Percentiles rank a stretch among this genome's conserved stretches.
Conservation (phyloP, 2,888 invertebrate species). For the Phanerotoma sp. region DNA sequence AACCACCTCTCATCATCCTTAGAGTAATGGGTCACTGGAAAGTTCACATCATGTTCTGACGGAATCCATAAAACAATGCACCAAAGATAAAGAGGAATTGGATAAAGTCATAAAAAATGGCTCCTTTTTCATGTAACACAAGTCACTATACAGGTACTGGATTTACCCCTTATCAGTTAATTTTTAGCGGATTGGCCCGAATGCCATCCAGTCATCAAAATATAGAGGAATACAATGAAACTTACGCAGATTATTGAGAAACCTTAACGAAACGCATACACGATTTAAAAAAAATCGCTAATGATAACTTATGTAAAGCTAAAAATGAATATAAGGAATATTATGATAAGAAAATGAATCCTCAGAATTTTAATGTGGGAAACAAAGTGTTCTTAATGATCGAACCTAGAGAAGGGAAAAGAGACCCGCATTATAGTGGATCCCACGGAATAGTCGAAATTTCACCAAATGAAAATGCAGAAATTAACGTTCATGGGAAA, state of each 20-base stretch:
- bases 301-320: constrained; percentile 34
- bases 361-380: no score
- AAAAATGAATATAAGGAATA: constrained; percentile 42
- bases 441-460: no score
- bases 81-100: constrained; percentile 43
- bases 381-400: no score
- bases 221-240: constrained; percentile 25
- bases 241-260: constrained; percentile 36
- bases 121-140: no score
- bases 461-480: no score
- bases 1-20: no score
- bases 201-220: constrained; percentile 32
- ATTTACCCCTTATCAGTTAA: constrained; percentile 47
- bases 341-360: constrained; percentile 26
- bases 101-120: constrained; percentile 39
- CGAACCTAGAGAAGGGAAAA: no score
- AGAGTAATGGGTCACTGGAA: constrained; percentile 39
- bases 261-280: constrained; percentile 38
- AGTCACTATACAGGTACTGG: constrained; percentile 43
- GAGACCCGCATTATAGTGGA: no score
- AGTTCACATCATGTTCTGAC: constrained; percentile 41
- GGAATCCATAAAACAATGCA: constrained; percentile 44
- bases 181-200: constrained; percentile 46
- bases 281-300: constrained; percentile 34
- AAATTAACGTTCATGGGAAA: no score